A percentile compares a stretch with the other conserved stretches of the same genome.
phyloP scores from a whole-genome alignment of 1,140 invertebrate species.

The Dendrolimus kikuchii region DNA sequence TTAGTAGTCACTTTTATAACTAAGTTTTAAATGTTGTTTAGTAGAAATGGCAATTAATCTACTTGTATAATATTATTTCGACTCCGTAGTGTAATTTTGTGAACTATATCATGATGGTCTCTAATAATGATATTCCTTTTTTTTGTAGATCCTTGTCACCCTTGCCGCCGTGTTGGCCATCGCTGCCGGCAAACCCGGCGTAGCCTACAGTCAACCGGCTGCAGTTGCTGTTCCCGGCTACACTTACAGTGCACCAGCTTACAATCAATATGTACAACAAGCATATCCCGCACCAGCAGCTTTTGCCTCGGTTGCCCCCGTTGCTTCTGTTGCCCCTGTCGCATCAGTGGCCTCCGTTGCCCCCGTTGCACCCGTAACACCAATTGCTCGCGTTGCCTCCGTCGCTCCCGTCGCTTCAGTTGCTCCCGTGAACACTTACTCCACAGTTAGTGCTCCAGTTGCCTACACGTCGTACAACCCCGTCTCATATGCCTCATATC shows the following conservation, averaged over 20 bases:
- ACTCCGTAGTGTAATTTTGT: no score
- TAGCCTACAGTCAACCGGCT: constrained; percentile 2
- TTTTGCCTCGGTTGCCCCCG: no score
- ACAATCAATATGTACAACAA: no score
- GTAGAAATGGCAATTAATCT: no score
- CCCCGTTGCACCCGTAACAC: not conserved
- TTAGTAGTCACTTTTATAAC: no score
- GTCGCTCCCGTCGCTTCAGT: not conserved
- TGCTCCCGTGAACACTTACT: constrained; percentile 2
- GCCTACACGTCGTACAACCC: constrained; percentile 1
- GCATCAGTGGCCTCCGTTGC: not conserved
- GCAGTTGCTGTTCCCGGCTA: constrained; percentile 1
- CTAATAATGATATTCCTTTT: no score
- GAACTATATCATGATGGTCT: no score
- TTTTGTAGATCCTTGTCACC: constrained; percentile 9
- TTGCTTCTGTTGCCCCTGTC: no score
- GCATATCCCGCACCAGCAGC: no score
- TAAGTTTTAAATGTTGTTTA: no score
- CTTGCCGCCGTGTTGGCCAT: constrained; percentile 11
- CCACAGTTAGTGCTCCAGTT: constrained; percentile 3
- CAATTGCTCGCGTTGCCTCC: not conserved
- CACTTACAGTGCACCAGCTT: constrained; percentile 2
- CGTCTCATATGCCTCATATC: no score
- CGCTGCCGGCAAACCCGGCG: constrained; percentile 11
- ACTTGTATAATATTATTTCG: no score